Conservation (phyloP, 2,113 vertebrate genomes). For the Hypomesus transpacificus region DNA sequence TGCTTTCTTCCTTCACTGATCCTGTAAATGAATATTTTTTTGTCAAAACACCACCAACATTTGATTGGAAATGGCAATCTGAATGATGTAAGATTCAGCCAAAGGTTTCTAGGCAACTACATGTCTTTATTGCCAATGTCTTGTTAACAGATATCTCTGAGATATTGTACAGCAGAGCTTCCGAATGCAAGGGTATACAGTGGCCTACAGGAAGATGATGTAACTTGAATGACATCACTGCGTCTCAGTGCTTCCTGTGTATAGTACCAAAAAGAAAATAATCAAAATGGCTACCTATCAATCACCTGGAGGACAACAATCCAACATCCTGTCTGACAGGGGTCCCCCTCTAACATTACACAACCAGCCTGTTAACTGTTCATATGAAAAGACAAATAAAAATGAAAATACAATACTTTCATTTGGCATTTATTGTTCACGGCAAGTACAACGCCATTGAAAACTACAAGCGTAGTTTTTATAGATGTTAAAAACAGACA, state of each 20-base stretch:
- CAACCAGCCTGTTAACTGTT: slow-evolving; percentile 53
- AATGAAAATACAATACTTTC: neutral
- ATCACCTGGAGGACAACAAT: slow-evolving; percentile 60
- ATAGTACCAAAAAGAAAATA: slow-evolving; percentile 55
- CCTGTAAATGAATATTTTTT: slow-evolving; percentile 18
- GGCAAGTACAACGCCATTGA: neutral
- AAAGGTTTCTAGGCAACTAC: slow-evolving; percentile 46
- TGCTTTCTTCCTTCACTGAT: slow-evolving; percentile 73
- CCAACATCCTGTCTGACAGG: slow-evolving; percentile 47
- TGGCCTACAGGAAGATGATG: slow-evolving; percentile 12
- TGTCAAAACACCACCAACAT: slow-evolving; percentile 19
- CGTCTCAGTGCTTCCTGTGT: slow-evolving; percentile 34
- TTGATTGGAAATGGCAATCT: slow-evolving; percentile 25
- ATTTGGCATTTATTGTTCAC: slow-evolving; percentile 2
- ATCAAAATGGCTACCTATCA: slow-evolving; percentile 44
- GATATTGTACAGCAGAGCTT: slow-evolving; percentile 5
- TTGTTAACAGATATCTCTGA: slow-evolving; percentile 11
- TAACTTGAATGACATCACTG: neutral
- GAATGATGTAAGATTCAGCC: slow-evolving; percentile 38
- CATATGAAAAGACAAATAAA: slow-evolving; percentile 51
- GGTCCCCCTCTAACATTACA: slow-evolving; percentile 40
- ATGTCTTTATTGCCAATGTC: slow-evolving; percentile 4
- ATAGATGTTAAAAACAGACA: neutral
- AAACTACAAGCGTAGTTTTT: neutral
- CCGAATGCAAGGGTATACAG: slow-evolving; percentile 11